Conservation (phyloP, 30 jellyfish, hydroid and myxozoan species). For the Catostylus mosaicus region DNA sequence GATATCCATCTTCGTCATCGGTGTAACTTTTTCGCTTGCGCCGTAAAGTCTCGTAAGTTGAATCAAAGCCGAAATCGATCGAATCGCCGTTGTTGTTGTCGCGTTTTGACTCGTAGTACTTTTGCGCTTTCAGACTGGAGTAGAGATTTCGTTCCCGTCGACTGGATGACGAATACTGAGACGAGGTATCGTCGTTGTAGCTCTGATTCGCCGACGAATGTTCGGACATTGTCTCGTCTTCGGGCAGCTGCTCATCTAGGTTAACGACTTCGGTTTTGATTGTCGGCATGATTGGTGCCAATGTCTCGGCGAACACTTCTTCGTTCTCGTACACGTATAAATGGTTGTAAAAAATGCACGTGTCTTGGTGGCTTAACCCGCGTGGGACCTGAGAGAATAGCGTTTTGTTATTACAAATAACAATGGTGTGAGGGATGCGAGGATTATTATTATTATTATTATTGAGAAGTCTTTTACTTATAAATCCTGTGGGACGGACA, state of each 20-base stretch:
- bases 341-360: slow-evolving; percentile 82
- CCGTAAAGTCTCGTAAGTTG: slow-evolving; percentile 76
- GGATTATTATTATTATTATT: too few relatives aligned
- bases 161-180: slow-evolving; percentile 65
- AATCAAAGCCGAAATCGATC: slow-evolving; percentile 60
- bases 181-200: slow-evolving; percentile 63
- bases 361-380: slow-evolving; percentile 75
- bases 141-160: slow-evolving; percentile 59
- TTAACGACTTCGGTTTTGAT: slow-evolving; percentile 46
- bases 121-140: slow-evolving; percentile 64
- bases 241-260: slow-evolving; percentile 55
- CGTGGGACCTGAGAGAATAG: slow-evolving; percentile 48
- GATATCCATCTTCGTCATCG: slow-evolving; percentile 24
- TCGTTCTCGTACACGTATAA: slow-evolving; percentile 88
- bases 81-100: slow-evolving; percentile 53
- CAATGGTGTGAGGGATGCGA: background rate
- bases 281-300: slow-evolving; percentile 69
- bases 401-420: background rate
- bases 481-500: too few relatives aligned
- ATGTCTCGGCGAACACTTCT: slow-evolving; percentile 76
- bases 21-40: slow-evolving; percentile 50
- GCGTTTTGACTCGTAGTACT: slow-evolving; percentile 41
- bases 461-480: too few relatives aligned
- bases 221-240: slow-evolving; percentile 41
- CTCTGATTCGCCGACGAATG: slow-evolving; percentile 56